Percentiles rank a stretch among this genome's conserved stretches.
phyloP scores from a whole-genome alignment of 2,888 invertebrate species.

The Diarsia rubi region DNA sequence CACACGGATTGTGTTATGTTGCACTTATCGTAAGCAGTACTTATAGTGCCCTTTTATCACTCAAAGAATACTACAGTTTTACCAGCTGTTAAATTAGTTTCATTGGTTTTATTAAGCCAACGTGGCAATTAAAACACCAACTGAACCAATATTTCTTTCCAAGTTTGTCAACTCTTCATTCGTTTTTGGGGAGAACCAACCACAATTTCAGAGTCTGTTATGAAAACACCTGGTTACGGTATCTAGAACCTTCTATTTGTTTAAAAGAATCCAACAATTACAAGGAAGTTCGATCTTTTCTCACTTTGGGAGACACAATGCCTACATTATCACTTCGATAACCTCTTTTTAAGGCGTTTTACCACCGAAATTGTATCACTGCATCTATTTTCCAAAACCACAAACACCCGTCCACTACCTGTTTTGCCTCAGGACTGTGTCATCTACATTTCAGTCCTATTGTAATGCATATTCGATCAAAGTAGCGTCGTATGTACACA shows the following conservation, averaged over 20 bases:
- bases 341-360: neutral
- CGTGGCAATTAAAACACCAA: constrained; percentile 21
- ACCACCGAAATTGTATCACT: constrained; percentile 13
- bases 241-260: constrained; percentile 28
- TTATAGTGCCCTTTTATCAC: neutral
- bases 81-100: neutral
- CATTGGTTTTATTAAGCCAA: constrained; percentile 1
- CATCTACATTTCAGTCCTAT: constrained; percentile 82
- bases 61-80: neutral
- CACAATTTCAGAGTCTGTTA: neutral
- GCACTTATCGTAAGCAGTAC: constrained; percentile 2
- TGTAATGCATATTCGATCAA: constrained; percentile 90
- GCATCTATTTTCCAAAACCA: constrained; percentile 13
- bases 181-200: neutral
- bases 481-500: constrained; percentile 87
- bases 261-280: neutral
- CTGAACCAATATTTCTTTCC: constrained; percentile 12
- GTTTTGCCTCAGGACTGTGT: constrained; percentile 82
- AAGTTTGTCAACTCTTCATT: neutral
- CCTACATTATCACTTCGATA: constrained; percentile 28
- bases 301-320: constrained; percentile 12
- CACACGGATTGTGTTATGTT: neutral
- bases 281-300: neutral
- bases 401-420: constrained; percentile 76
- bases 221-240: neutral